Percentiles rank a stretch among this genome's conserved stretches.
These are phyloP conservation scores for Andricus curvator DNA, from an alignment of 2,888 invertebrate genomes.

Conservation along the genomic window DNA sequence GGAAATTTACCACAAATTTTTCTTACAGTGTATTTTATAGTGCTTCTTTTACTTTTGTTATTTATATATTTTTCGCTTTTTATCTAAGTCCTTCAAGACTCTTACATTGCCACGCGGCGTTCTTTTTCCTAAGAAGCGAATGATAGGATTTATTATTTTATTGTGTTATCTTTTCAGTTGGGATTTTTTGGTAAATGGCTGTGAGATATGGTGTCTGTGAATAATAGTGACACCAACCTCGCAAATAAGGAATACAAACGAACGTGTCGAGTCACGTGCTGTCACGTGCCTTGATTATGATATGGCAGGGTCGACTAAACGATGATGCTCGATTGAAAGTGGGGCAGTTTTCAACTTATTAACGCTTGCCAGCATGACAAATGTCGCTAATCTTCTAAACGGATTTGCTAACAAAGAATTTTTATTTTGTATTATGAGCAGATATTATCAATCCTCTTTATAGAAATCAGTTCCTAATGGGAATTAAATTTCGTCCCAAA, in stretches of 20 bases:
- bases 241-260: slow-evolving; percentile 45
- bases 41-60: background rate
- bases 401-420: slow-evolving; percentile 38
- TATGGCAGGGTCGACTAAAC: slow-evolving; percentile 51
- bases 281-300: slow-evolving; percentile 63
- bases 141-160: slow-evolving; percentile 62
- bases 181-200: slow-evolving; percentile 33
- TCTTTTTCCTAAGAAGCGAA: slow-evolving; percentile 35
- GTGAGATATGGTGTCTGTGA: slow-evolving; percentile 48
- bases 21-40: too few relatives aligned
- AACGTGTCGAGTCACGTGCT: slow-evolving; percentile 66
- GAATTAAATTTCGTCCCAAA: too few relatives aligned
- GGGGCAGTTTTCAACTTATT: slow-evolving; percentile 23
- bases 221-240: slow-evolving; percentile 51
- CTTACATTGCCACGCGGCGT: slow-evolving; percentile 64
- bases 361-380: background rate
- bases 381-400: slow-evolving; percentile 8
- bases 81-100: slow-evolving; percentile 43
- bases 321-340: slow-evolving; percentile 48
- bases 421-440: background rate
- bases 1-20: too few relatives aligned
- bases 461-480: too few relatives aligned
- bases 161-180: slow-evolving; percentile 54
- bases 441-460: background rate
- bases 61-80: background rate